Evolutionary conservation across 2,797 vertebrate species (phyloP).

Genomic region (Cercopithecus diana): DNA sequence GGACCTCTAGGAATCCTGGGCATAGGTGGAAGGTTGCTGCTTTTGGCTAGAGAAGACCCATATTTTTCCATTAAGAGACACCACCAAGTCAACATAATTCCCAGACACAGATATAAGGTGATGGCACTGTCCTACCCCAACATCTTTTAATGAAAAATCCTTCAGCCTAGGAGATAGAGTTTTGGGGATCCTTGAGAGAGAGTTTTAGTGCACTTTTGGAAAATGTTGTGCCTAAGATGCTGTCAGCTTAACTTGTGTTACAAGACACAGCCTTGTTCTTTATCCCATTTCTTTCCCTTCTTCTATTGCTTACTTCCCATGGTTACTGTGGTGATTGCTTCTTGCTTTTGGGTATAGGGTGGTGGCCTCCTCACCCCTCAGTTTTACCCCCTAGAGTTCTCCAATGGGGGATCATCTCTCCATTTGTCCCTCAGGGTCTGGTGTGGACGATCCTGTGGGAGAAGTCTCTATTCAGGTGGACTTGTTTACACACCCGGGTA

Average conservation of each 20-base stretch:
- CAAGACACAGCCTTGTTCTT: slow-evolving; percentile 27
- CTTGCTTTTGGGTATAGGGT: slow-evolving; percentile 21
- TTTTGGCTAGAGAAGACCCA: neutral
- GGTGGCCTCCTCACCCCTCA: neutral
- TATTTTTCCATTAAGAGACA: slow-evolving; percentile 21
- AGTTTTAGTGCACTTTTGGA: neutral
- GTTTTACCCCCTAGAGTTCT: slow-evolving; percentile 45
- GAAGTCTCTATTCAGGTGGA: slow-evolving; percentile 97
- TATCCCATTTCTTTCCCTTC: slow-evolving; percentile 22
- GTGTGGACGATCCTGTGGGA: slow-evolving; percentile 94
- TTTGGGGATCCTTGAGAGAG: neutral
- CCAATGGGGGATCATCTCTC: neutral
- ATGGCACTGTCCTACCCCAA: neutral
- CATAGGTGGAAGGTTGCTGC: neutral
- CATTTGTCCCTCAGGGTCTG: slow-evolving; percentile 87
- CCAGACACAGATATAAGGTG: neutral
- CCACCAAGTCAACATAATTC: neutral
- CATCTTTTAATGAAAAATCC: neutral
- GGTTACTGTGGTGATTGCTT: slow-evolving; percentile 31
- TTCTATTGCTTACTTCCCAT: neutral
- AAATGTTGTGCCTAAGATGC: neutral
- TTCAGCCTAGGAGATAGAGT: neutral
- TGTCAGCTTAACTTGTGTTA: neutral
- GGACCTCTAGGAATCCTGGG: neutral
- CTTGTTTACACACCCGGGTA: slow-evolving; percentile 95